Evolutionary conservation across 2,113 vertebrate genomes (phyloP).

Genomic region (Sylvilagus bachmani): DNA sequence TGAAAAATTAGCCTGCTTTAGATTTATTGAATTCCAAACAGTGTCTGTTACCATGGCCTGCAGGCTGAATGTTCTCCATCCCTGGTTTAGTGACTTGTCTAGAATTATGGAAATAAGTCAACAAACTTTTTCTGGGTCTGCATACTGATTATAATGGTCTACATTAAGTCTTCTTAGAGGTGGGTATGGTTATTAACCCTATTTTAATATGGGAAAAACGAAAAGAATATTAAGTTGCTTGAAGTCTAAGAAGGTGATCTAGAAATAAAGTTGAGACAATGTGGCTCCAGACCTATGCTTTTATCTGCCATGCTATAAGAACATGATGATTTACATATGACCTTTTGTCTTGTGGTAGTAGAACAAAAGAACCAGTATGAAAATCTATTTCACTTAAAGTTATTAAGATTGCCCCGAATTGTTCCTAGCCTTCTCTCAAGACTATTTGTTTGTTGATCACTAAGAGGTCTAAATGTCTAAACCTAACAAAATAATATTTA

Average conservation of each 20-base stretch:
- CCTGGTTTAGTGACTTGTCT: neutral
- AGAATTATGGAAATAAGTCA: neutral
- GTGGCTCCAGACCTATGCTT: neutral
- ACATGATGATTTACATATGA: neutral
- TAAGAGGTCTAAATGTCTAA: neutral
- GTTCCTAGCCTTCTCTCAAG: neutral
- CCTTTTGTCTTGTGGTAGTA: neutral
- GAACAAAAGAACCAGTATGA: neutral
- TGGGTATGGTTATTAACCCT: neutral
- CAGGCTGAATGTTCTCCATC: too few relatives aligned
- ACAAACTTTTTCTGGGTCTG: neutral
- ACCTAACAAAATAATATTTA: neutral
- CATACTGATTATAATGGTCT: neutral
- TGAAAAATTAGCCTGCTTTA: too few relatives aligned
- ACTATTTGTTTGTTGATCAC: neutral
- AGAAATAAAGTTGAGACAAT: neutral
- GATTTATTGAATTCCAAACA: too few relatives aligned
- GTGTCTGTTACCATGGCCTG: too few relatives aligned
- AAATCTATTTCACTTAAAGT: neutral
- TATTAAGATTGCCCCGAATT: neutral
- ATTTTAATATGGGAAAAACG: neutral
- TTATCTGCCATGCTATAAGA: neutral
- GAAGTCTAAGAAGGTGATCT: neutral
- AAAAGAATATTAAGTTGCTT: neutral
- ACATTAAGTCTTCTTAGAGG: neutral